A percentile compares a stretch with the other conserved stretches of the same genome.
Evolutionary conservation across 2,797 vertebrate genomes (phyloP).

Genomic region (Enteromius fasciolatus): DNA sequence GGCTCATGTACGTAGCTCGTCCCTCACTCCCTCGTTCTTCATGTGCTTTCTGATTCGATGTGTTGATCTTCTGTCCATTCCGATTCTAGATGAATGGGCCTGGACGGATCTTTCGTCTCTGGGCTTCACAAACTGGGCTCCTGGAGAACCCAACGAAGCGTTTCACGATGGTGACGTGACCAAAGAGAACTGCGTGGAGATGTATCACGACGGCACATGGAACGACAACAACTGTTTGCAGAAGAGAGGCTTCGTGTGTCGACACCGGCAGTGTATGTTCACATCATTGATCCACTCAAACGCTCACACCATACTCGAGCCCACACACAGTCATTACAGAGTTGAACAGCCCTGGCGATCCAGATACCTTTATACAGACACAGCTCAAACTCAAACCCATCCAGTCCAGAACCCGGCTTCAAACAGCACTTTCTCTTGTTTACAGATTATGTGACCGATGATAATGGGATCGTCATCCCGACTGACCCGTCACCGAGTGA

Average conservation of each 20-base stretch:
- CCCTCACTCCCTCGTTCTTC: background rate
- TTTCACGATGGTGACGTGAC: conserved; percentile 67
- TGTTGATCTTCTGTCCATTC: background rate
- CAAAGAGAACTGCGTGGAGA: conserved; percentile 80
- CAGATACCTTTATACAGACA: background rate
- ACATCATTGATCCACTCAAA: background rate
- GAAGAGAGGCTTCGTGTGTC: conserved; percentile 78
- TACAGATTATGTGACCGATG: conserved; percentile 71
- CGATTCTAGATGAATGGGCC: conserved; percentile 75
- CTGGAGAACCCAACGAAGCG: conserved; percentile 72
- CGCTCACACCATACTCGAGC: background rate
- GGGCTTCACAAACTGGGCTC: conserved; percentile 79
- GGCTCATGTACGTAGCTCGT: conserved; percentile 68
- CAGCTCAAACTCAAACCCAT: background rate
- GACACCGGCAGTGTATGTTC: conserved; percentile 74
- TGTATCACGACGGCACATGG: conserved; percentile 78
- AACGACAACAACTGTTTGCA: conserved; percentile 80
- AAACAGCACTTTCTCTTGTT: conserved; percentile 15
- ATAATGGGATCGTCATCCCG: conserved; percentile 60
- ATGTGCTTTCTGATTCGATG: background rate
- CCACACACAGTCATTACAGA: background rate
- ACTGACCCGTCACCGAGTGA: conserved; percentile 57
- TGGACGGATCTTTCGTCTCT: conserved; percentile 75
- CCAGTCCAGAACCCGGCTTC: background rate
- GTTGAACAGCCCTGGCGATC: background rate